phyloP scores from a whole-genome alignment of 2,113 vertebrate genomes.

The Marcusenius ussheri region DNA sequence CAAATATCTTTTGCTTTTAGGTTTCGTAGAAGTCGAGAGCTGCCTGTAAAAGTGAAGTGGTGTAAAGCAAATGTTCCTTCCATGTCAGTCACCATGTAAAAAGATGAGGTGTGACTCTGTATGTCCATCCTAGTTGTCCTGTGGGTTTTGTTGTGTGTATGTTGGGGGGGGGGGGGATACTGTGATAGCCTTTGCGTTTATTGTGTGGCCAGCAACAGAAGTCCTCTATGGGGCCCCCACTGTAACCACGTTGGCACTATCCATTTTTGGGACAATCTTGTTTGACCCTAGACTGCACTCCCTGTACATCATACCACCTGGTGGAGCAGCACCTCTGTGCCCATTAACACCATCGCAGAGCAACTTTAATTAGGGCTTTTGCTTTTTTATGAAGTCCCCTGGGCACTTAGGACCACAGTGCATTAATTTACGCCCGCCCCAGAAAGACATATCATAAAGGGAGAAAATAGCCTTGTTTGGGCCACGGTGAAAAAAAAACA shows the following conservation, averaged over 20 bases:
- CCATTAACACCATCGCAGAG: not conserved
- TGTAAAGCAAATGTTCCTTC: no score
- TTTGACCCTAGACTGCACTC: not conserved
- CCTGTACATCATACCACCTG: not conserved
- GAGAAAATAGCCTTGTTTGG: slow-evolving; percentile 9
- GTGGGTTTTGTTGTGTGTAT: not conserved
- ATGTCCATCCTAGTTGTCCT: not conserved
- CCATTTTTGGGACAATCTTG: not conserved
- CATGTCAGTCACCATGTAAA: not conserved
- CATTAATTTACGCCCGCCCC: not conserved
- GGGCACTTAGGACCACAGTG: not conserved
- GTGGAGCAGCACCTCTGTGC: not conserved
- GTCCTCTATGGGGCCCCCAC: not conserved
- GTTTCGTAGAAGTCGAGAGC: not conserved
- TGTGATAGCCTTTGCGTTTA: not conserved
- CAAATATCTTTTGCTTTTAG: not conserved
- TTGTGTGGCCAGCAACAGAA: slow-evolving; percentile 13
- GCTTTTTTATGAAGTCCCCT: not conserved
- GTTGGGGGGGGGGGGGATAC: not conserved
- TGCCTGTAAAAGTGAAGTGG: no score
- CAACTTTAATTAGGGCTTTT: not conserved
- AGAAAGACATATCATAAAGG: not conserved
- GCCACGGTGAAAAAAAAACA: not conserved
- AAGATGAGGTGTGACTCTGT: not conserved
- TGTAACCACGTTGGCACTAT: not conserved